Evolutionary conservation across 2,888 invertebrate species (phyloP).

Genomic region (Crocallis elinguaria): DNA sequence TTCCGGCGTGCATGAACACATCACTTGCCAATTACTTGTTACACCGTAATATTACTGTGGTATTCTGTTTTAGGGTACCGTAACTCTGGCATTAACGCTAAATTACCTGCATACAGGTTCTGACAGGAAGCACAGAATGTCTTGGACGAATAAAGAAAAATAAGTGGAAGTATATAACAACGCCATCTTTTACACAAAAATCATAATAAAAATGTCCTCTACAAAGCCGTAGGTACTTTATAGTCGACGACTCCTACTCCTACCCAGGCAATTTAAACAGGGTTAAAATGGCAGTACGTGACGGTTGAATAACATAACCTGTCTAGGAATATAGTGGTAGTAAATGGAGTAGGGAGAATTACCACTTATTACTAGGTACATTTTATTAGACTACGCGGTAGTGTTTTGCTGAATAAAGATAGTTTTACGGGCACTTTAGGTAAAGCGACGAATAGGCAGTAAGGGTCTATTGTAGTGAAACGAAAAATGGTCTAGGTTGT

Average conservation of each 20-base stretch:
- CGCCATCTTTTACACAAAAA: not conserved
- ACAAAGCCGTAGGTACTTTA: not conserved
- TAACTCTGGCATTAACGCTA: not conserved
- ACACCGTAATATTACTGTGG: conserved; percentile 25
- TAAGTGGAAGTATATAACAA: too few species aligned
- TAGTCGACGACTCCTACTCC: not conserved
- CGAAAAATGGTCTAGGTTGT: too few species aligned
- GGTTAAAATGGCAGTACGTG: not conserved
- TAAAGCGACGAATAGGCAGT: too few species aligned
- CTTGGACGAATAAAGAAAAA: not conserved
- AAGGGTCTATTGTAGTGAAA: too few species aligned
- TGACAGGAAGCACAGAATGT: not conserved
- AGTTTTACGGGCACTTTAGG: too few species aligned
- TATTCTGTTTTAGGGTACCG: conserved; percentile 24
- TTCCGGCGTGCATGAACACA: conserved; percentile 34
- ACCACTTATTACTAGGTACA: not conserved
- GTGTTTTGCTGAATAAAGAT: too few species aligned
- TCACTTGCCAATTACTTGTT: conserved; percentile 34
- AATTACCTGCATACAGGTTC: conserved; percentile 7
- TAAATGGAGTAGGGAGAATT: not conserved
- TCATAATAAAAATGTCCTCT: not conserved
- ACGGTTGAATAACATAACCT: not conserved
- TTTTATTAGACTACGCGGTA: too few species aligned
- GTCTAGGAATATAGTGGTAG: not conserved
- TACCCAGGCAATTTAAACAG: not conserved